Evolutionary conservation across 1,140 invertebrate species (phyloP), one percentile per base, ranked within the genome.

Genomic region (Hylaeus volcanicus): DNA sequence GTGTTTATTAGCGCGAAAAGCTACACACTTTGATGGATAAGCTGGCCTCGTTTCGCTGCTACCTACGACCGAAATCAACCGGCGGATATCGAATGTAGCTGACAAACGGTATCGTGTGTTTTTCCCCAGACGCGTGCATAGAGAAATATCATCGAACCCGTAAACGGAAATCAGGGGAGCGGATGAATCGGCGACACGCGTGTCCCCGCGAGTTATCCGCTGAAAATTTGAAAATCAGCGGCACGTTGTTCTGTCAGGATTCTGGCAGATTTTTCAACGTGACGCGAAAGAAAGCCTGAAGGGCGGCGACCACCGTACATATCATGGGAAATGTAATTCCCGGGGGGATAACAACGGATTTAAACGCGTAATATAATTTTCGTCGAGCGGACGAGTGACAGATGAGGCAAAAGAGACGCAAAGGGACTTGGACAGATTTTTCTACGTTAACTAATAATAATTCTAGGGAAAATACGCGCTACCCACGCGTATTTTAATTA

Each of bases 31-130:
- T 3, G 12, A 1, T 61, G 5, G 71, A 39, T 61, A 39, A 63
- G 2, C 12, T 3, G 1, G 6, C 1, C 11, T 11, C 8, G 5
- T 48, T 8, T 48, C 39, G 2, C 55, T n/a, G 1, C 43, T 1
- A 12, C 6, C 26, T 14, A 14, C 15, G 41, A 48, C 0, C 26
- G 26, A 61, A 73, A 61, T 73, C 43, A 26, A 37, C 0, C 71
- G 11, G 2, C 14, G 15, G 43, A 61, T 61, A 48, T n/a, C 2
- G 72, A 74, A 51, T 41, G 15, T 6, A 9, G 14, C 14, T 41
- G 45, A 74, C 45, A 63, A 51, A 37, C 60, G 72, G 14, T 64
- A 63, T 74, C 37, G 58, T 41, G 37, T 12, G 37, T 45, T 63
- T 61, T 63, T 48, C 0, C n/a, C 11, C 15, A 55, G n/a, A 37